Evolutionary conservation across 2,888 invertebrate genomes (phyloP), one percentile per base, ranked within the genome.

Genomic region (Synanthedon andrenaeformis): DNA sequence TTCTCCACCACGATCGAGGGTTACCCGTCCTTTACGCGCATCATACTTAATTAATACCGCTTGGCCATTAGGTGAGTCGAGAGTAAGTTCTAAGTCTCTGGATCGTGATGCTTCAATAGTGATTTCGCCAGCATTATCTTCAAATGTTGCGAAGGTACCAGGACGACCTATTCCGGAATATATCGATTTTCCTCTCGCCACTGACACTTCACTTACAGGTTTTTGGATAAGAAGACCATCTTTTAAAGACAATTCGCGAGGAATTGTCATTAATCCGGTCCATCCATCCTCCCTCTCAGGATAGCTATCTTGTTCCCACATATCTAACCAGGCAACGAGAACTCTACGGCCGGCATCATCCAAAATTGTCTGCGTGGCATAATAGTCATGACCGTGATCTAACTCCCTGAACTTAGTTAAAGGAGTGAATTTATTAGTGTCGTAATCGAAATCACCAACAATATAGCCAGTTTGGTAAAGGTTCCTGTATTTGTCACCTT

Each of bases 311-410:
- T 70, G 58, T 3, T 82, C 80, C 88, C 88, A 88, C 82, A 81
- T 87, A 58, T 81, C 79, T 45, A 74, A 58, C 88, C 88, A 88
- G 11, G 79, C 83, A 3, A 87, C 61, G 3, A 81, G 53, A 48
- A 87, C 59, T 56, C 85, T 73, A 1, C 76, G 64, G 0, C 70
- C 66, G 3, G 54, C 3, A 6, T 63, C 53, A 55, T 78, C 78
- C 28, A 70, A 51, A 19, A 78, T 66, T 3, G 80, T 74, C 62
- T 88, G 86, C 2, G 85, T 78, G 3, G 88, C 88, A 57, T 88
- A 89, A 55, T 79, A 79, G 58, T 88, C 88, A 58, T 83, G 82
- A 1, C 88, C 81, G 42, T 69, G 62, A 57, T 85, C 85, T 11
- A 85, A 57, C 59, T 83, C 82, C 12, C 49, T 58, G 59, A 80